Percentiles rank a stretch among this genome's conserved stretches.
Conservation (phyloP, 1,140 invertebrate genomes). For the Thereuonema tuberculata region DNA sequence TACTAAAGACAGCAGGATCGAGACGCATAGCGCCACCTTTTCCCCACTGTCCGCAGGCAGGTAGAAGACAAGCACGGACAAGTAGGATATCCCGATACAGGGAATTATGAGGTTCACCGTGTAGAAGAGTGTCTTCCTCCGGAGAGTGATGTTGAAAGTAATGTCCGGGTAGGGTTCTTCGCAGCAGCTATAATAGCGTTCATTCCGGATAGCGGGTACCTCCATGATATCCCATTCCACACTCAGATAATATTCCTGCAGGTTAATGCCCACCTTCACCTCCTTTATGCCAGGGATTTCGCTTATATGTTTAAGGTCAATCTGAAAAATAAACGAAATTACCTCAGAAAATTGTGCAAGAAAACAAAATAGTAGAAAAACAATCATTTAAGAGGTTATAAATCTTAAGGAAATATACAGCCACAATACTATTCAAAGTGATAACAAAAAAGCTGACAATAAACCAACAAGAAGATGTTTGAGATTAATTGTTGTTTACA, state of each 20-base stretch:
- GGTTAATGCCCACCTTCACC: slow-evolving; percentile 76
- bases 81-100: slow-evolving; percentile 90
- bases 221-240: slow-evolving; percentile 87
- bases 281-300: slow-evolving; percentile 64
- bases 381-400: too few relatives aligned
- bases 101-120: slow-evolving; percentile 93
- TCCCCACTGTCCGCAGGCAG: slow-evolving; percentile 95
- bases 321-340: slow-evolving; percentile 40
- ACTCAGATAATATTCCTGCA: slow-evolving; percentile 88
- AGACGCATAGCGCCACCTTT: slow-evolving; percentile 93
- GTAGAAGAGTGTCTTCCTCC: slow-evolving; percentile 94
- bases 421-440: too few relatives aligned
- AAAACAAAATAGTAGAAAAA: background rate
- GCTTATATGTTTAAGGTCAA: slow-evolving; percentile 66
- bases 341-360: too few relatives aligned
- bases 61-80: slow-evolving; percentile 97
- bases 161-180: slow-evolving; percentile 57
- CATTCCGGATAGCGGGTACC: slow-evolving; percentile 69
- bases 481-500: too few relatives aligned
- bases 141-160: slow-evolving; percentile 92
- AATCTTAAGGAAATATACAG: too few relatives aligned
- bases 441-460: too few relatives aligned
- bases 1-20: slow-evolving; percentile 93
- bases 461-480: too few relatives aligned
- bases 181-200: slow-evolving; percentile 80